Evolutionary conservation across 2,888 invertebrate genomes (phyloP), one percentile per base, ranked within the genome.

Genomic region (Stratiomys singularior): DNA sequence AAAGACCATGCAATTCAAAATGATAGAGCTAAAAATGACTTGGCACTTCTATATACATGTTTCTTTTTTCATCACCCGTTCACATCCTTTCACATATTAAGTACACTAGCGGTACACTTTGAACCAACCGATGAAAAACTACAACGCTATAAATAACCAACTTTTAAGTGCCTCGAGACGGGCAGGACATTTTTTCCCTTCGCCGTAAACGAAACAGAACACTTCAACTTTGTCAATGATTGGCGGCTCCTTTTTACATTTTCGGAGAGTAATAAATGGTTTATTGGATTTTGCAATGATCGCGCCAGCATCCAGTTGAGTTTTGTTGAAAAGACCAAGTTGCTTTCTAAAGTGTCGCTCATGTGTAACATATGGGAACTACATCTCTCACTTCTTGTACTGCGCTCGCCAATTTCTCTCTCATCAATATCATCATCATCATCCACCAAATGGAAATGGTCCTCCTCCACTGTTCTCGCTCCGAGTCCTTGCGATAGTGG

Each of bases 221-320:
- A 71, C 18, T 7, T 25, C 71, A 52, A 71, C 15, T 71, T 23
- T 37, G n/a, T 52, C 30, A 58, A 58, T 30, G 72, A 72, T 56
- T 56, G 30, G 56, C 58, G 56, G 56, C 58, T 72, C 58, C 56
- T 72, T 72, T 72, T 72, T 56, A 25, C 69, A 72, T 30, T 72
- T 72, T 58, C n/a, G 56, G 1, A 52, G 30, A 27, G 72, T 72
- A 28, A 58, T 72, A 72, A 72, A 72, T 72, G 58, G 56, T 27
- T 28, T 72, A 72, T 72, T 47, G 56, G 56, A 58, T 56, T 72
- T 52, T 0, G 47, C 28, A 69, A 47, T 69, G 69, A 69, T 69
- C 69, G 2, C 47, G 30, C 15, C 67, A 18, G 44, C 67, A 67
- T 7, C 7, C 30, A 28, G 18, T 15, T 7, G 21, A 28, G 30